Conservation (phyloP, 2,888 invertebrate genomes). For the Chrysopilus asiliformis region DNA sequence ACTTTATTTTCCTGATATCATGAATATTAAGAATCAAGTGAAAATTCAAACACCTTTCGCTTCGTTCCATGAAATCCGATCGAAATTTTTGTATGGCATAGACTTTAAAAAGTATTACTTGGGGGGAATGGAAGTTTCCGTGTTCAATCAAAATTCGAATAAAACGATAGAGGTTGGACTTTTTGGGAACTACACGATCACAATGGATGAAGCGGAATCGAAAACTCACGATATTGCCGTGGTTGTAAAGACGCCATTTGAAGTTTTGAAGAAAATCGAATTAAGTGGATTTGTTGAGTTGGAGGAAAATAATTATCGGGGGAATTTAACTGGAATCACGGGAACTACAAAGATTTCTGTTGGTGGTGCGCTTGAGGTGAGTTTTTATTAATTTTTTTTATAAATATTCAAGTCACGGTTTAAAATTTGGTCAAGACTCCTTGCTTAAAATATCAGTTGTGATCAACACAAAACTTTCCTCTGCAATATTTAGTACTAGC, state of each 20-base stretch:
- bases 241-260: constrained; percentile 42
- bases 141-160: constrained; percentile 34
- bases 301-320: constrained; percentile 39
- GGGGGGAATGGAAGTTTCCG: constrained; percentile 37
- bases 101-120: constrained; percentile 36
- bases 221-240: constrained; percentile 38
- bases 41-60: constrained; percentile 43
- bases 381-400: not conserved
- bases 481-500: too few relatives aligned
- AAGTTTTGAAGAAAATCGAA: constrained; percentile 38
- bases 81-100: constrained; percentile 38
- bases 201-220: constrained; percentile 31
- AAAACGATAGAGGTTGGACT: constrained; percentile 34
- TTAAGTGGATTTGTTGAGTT: constrained; percentile 35
- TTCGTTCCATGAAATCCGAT: constrained; percentile 36
- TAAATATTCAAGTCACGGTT: not conserved
- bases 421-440: too few relatives aligned
- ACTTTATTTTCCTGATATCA: constrained; percentile 40
- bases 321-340: constrained; percentile 39
- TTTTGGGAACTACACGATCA: constrained; percentile 38
- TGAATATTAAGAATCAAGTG: constrained; percentile 40
- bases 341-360: constrained; percentile 39
- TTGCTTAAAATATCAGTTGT: too few relatives aligned
- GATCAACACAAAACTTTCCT: too few relatives aligned
- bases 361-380: constrained; percentile 42